Conservation (phyloP, 1,140 invertebrate species). For the Bombyx mandarina region DNA sequence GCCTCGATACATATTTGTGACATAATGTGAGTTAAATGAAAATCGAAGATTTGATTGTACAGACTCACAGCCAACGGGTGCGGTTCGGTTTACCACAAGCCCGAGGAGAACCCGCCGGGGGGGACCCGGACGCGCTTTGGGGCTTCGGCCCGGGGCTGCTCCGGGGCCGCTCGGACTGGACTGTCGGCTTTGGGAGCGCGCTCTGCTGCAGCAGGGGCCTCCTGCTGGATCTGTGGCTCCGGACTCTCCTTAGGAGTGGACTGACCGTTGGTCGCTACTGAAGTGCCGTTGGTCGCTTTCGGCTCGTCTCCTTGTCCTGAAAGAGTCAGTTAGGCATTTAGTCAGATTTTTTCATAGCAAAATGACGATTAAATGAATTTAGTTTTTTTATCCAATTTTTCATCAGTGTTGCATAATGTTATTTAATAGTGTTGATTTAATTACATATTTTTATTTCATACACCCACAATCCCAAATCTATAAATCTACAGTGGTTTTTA, state of each 20-base stretch:
- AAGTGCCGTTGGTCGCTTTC: constrained; percentile 33
- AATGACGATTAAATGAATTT: background rate
- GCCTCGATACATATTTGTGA: too few species aligned
- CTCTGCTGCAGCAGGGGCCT: constrained; percentile 4
- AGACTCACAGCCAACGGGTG: background rate
- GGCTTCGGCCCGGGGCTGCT: constrained; percentile 28
- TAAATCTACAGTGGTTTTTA: too few species aligned
- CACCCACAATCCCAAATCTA: too few species aligned
- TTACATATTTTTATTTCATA: too few species aligned
- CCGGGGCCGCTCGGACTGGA: constrained; percentile 11
- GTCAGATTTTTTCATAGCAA: background rate
- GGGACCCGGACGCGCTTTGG: constrained; percentile 68
- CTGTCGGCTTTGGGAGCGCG: constrained; percentile 1
- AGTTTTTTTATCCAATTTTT: too few species aligned
- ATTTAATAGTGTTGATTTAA: too few species aligned
- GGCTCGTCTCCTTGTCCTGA: constrained; percentile 33
- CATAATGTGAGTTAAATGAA: too few species aligned
- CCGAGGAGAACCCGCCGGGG: constrained; percentile 72
- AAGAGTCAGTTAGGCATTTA: constrained; percentile 5
- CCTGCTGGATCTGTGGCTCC: constrained; percentile 3
- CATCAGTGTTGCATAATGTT: too few species aligned
- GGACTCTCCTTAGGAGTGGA: constrained; percentile 12
- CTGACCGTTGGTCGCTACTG: constrained; percentile 31
- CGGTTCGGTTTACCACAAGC: constrained; percentile 64
- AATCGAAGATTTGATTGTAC: too few species aligned